Conservation (phyloP, 2,797 vertebrate species). For the Pseudomugil gertrudae region DNA sequence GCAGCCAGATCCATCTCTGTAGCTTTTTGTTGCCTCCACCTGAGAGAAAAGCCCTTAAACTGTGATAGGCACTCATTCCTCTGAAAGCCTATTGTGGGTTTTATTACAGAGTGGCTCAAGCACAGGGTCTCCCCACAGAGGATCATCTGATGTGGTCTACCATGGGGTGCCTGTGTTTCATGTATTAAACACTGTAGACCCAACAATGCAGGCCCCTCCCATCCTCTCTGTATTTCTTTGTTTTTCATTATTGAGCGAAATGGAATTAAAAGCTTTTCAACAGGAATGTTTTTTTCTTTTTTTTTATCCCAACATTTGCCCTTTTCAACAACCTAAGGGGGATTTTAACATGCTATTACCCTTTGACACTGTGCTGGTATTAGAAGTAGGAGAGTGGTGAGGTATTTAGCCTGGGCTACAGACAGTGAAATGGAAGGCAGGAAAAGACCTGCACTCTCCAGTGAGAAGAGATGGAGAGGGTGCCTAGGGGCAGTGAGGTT, state of each 20-base stretch:
- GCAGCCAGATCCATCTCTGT: constrained; percentile 76
- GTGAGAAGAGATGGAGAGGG: constrained; percentile 77
- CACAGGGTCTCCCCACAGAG: constrained; percentile 65
- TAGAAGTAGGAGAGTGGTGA: constrained; percentile 72
- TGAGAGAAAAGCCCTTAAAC: constrained; percentile 80
- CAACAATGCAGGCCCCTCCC: constrained; percentile 54
- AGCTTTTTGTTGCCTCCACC: constrained; percentile 76
- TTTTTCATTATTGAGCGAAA: constrained; percentile 74
- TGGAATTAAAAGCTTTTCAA: constrained; percentile 77
- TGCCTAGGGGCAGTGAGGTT: constrained; percentile 73
- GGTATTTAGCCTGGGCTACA: constrained; percentile 73
- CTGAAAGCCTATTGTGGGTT: constrained; percentile 70
- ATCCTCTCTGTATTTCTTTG: constrained; percentile 42
- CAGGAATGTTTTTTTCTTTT: constrained; percentile 57
- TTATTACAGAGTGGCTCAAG: constrained; percentile 75
- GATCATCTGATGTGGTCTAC: constrained; percentile 70
- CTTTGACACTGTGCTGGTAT: constrained; percentile 74
- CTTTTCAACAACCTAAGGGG: constrained; percentile 79
- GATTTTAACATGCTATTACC: constrained; percentile 83
- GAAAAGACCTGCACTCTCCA: constrained; percentile 67
- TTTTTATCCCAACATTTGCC: constrained; percentile 52
- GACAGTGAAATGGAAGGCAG: constrained; percentile 76
- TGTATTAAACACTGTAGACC: constrained; percentile 48
- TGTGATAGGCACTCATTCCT: constrained; percentile 74
- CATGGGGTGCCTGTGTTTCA: constrained; percentile 54